Base-by-base conservation (phyloP, 1,140 invertebrate genomes). In the Medauroidea extradentata region DNA sequence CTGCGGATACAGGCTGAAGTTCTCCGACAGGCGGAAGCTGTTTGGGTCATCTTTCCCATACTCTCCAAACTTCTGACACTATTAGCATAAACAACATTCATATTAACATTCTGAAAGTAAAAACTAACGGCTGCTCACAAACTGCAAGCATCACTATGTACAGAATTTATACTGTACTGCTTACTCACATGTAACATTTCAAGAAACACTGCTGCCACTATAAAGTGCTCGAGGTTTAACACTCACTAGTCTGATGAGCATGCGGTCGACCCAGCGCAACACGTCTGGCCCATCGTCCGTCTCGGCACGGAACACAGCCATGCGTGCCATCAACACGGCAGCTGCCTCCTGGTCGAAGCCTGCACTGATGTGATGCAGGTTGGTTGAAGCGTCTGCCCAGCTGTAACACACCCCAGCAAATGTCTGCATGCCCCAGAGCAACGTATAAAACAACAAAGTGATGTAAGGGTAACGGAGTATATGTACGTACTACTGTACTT, bases 21-120 rank as follows among this genome's bases (percentile, higher is more conserved):
- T 98, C 72, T 98, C 96, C 18, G 90, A 86, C 34, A 99, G 84
- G 62, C 94, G 82, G 78, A 99, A 99, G 53, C 93, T 95, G 69
- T 93, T 93, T 1, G 95, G 94, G 80, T 99, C 95, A 71, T 99
- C 96, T 73, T 98, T 98, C 57, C 86, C 85, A 75, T 97, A 99
- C 71, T 99, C 95, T 48, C 96, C 98, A 79, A 99, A 99, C 75
- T 98, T 98, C 73, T 99, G 97, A 77, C 97, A 99, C 90, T 96
- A 75, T 59, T 83, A 83, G 65, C 25, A 67, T 57, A 70, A 2
- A 34, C 4, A 34, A 34, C 11, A 34, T 34, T 7, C 29, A 34
- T 34, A 34, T 34, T n/a, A n/a, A n/a, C n/a, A n/a, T n/a, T n/a
- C n/a, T n/a, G n/a, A n/a, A n/a, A n/a, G n/a, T n/a, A n/a, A n/a